Base-by-base conservation (phyloP, 2,888 invertebrate species). In the Caenorhabditis macrosperma region DNA sequence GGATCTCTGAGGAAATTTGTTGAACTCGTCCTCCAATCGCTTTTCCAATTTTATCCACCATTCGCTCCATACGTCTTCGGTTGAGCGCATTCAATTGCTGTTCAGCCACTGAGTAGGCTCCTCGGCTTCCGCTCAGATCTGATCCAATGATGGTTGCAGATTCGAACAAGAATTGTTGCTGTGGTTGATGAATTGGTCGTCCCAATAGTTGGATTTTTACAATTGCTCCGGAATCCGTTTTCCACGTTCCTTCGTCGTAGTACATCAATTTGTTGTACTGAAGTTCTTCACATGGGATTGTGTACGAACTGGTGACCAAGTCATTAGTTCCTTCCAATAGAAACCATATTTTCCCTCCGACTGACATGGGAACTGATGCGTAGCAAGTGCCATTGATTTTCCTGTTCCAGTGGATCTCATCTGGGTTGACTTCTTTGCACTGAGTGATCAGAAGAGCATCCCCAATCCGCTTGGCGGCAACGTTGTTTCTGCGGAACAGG, bases 341-440 rank as follows among this genome's bases (percentile, higher is more conserved):
- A n/a, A 59, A 59, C 59, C 59, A 41, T 1, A 59, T 26, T 22
- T 24, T 41, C 12, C 26, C 59, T 4, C 20, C 38, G 2, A 59
- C 15, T 5, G 24, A 7, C 26, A 59, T 26, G 0, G 59, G 59
- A 17, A 41, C n/a, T 4, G 26, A 22, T 15, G 22, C 41, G 15
- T 12, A 59, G n/a, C 59, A 59, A 0, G 26, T 59, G 6, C n/a
- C 41, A 41, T 59, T 59, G 15, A 59, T 38, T 12, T 59, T 41
- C 26, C 59, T 41, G 41, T 26, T 26, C 41, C 59, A 59, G 17
- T 41, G 7, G 35, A 41, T 59, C 7, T 59, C n/a, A 10, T 22
- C 24, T 2, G 59, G 26, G 12, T 10, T 24, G 12, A 59, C 59
- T 7, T 15, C n/a, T n/a, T n/a, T 17, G 26, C 59, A 59, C n/a